These are phyloP conservation scores for Dicyrtomina minuta DNA, from an alignment of 2,888 invertebrate genomes.

Conservation along the genomic window DNA sequence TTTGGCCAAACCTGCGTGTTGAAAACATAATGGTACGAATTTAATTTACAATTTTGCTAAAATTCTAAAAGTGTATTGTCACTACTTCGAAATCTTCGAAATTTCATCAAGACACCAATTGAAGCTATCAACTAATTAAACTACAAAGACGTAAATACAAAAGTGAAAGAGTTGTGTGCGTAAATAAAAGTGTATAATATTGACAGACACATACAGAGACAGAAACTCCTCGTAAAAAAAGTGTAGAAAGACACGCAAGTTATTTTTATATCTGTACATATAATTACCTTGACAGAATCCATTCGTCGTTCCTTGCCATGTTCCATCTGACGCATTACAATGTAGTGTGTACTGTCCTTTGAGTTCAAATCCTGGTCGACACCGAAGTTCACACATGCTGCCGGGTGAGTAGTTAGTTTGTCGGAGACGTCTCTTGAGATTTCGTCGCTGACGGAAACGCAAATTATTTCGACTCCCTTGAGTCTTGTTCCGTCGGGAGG, in stretches of 20 bases:
- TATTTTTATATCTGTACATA: background rate
- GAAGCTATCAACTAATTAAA: too few relatives aligned
- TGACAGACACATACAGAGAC: too few relatives aligned
- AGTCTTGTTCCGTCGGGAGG: constrained; percentile 39
- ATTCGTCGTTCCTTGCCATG: constrained; percentile 50
- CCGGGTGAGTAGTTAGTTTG: constrained; percentile 53
- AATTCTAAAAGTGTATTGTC: too few relatives aligned
- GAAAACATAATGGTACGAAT: constrained; percentile 2
- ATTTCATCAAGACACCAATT: too few relatives aligned
- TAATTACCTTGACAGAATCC: constrained; percentile 48
- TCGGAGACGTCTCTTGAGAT: constrained; percentile 43
- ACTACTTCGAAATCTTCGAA: too few relatives aligned
- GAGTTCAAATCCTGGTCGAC: constrained; percentile 51
- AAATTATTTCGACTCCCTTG: constrained; percentile 38
- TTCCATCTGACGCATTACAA: constrained; percentile 50
- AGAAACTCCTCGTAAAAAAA: background rate
- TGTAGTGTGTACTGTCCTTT: constrained; percentile 51
- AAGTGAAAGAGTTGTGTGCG: too few relatives aligned
- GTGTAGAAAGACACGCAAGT: background rate
- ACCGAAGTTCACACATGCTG: constrained; percentile 52
- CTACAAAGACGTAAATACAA: background rate
- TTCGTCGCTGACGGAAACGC: constrained; percentile 45
- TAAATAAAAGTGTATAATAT: too few relatives aligned
- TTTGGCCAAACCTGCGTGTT: constrained; percentile 31
- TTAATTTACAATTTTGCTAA: background rate